These are phyloP conservation scores for Luperina nickerlii DNA, from an alignment of 2,888 invertebrate genomes.

Conservation along the genomic window DNA sequence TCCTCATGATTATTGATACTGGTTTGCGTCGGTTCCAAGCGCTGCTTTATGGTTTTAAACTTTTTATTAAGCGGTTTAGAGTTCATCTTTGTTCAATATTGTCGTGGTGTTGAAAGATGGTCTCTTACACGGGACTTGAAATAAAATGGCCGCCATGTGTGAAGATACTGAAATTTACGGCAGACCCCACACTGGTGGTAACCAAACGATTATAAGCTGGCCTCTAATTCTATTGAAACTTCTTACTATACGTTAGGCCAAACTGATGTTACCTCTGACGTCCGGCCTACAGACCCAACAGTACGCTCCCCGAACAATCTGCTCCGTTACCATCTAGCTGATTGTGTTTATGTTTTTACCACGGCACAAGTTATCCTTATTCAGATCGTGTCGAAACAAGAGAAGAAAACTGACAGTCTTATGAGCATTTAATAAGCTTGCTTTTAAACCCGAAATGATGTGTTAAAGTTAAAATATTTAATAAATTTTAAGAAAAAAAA, in stretches of 20 bases:
- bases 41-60: constrained; percentile 34
- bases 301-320: not conserved
- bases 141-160: not conserved
- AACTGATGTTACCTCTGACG: not conserved
- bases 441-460: not conserved
- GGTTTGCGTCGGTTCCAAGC: constrained; percentile 45
- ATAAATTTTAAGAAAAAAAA: too few relatives aligned
- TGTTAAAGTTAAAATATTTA: not conserved
- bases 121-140: not conserved
- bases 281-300: not conserved
- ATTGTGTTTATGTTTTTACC: not conserved
- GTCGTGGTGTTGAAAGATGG: not conserved
- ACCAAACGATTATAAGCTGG: not conserved
- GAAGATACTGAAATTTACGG: not conserved
- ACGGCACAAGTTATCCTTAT: not conserved
- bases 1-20: constrained; percentile 57
- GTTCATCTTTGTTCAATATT: constrained; percentile 17
- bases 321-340: not conserved
- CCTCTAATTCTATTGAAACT: not conserved
- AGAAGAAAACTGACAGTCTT: not conserved
- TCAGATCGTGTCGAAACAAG: not conserved
- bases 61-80: constrained; percentile 43
- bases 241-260: not conserved
- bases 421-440: not conserved
- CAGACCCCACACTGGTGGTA: not conserved